Conservation (phyloP, 2,888 invertebrate species). For the Copidosoma aretas region DNA sequence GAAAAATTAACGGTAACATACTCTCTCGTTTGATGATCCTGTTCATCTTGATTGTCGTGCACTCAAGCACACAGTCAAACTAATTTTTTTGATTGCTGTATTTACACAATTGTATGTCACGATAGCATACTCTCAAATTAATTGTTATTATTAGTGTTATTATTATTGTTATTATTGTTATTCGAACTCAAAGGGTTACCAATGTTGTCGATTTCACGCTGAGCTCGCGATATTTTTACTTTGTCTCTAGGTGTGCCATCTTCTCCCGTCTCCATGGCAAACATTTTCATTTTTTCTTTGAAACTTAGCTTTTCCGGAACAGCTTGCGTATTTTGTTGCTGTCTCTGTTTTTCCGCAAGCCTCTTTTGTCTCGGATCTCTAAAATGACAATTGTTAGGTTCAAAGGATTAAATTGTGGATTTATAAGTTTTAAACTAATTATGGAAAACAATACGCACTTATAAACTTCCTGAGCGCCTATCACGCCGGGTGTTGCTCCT, state of each 20-base stretch:
- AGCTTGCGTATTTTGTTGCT: conserved; percentile 70
- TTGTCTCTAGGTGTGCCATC: conserved; percentile 91
- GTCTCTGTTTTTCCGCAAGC: conserved; percentile 78
- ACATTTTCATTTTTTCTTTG: conserved; percentile 99
- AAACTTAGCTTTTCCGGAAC: conserved; percentile 94
- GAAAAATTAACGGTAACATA: conserved; percentile 39
- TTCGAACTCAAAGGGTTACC: conserved; percentile 62
- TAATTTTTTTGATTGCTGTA: conserved; percentile 19
- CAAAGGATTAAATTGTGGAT: too few relatives aligned
- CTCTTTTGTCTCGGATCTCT: conserved; percentile 90
- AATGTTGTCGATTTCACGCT: conserved; percentile 86
- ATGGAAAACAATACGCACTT: conserved; percentile 64
- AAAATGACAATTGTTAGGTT: conserved; percentile 42
- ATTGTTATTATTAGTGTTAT: conserved; percentile 41
- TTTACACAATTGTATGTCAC: conserved; percentile 29
- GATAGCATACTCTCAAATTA: conserved; percentile 14
- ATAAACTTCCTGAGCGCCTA: conserved; percentile 98
- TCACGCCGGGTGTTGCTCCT: conserved; percentile 89
- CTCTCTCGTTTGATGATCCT: conserved; percentile 27
- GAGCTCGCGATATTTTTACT: conserved; percentile 93
- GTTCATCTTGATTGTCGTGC: conserved; percentile 33
- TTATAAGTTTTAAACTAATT: too few relatives aligned
- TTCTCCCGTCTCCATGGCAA: conserved; percentile 96
- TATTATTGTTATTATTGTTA: conserved; percentile 48
- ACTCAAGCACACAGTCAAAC: conserved; percentile 32